Base-by-base conservation (phyloP, 2,113 vertebrate species). In the Zosterops borbonicus region DNA sequence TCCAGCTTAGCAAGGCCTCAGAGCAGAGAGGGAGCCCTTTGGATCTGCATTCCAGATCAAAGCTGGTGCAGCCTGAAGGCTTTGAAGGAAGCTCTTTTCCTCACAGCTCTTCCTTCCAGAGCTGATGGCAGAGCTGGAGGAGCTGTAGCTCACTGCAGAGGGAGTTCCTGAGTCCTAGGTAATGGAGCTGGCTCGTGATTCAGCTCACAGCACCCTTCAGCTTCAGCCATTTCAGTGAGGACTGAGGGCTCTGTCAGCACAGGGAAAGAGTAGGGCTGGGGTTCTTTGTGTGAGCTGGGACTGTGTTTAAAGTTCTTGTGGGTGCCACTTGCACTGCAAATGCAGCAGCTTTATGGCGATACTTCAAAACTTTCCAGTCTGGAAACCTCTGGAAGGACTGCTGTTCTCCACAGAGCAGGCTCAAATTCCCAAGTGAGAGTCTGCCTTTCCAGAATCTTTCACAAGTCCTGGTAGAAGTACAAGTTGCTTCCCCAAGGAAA, bases 401-500 rank as follows among this genome's bases (percentile, higher is more conserved):
- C 35, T 49, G 1, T 53, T 83, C 65, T 44, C 59, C 28, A 4
- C 50, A 4, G 8, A 73, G 44, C 5, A 67, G 28, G 58, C 53
- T 52, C 52, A 18, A 19, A 52, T 56, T 47, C 29, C 89, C 27
- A 21, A 8, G 28, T 16, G 25, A 13, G 3, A 9, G 9, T 20
- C 35, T 65, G 56, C 65, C 27, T 58, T 56, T 39, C 16, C 3
- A 20, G 80, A 19, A 0, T 42, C 6, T 39, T 52, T 42, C 37
- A 1, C 17, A 4, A 22, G 31, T 17, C 11, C 27, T 1, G 12
- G 9, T 2, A 29, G 20, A 10, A 60, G 56, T 6, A 3, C 37
- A 52, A 52, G 47, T 2, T 37, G 47, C 23, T 56, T 12, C n/a
- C 12, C 4, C 5, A n/a, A 29, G 59, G 29, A 47, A 47, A 7